Conservation (phyloP, 2,113 vertebrate genomes). For the Hymenochirus boettgeri region DNA sequence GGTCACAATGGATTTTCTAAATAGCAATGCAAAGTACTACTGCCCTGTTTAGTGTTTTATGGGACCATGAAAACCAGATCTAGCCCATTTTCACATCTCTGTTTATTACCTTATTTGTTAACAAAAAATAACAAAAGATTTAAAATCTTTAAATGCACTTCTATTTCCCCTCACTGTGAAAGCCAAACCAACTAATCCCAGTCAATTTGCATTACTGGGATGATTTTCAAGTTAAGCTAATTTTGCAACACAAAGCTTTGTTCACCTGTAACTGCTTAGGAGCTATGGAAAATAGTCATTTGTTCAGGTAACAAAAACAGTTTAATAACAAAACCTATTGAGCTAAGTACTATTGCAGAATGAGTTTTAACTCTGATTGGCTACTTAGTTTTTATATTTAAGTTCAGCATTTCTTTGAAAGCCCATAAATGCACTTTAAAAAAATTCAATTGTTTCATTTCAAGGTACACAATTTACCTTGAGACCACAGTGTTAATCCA, state of each 20-base stretch:
- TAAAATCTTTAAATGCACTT: slow-evolving; percentile 3
- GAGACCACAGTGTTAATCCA: no score
- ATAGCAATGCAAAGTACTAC: background rate
- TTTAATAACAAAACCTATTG: background rate
- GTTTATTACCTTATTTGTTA: slow-evolving; percentile 8
- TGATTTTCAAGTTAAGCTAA: slow-evolving; percentile 3
- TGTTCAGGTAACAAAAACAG: slow-evolving; percentile 12
- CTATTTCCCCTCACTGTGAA: slow-evolving; percentile 6
- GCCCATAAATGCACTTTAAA: no score
- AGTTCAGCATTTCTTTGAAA: no score
- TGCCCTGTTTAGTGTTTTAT: background rate
- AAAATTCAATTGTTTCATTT: no score
- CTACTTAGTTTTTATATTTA: no score
- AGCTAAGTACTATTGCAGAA: background rate
- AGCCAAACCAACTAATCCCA: slow-evolving; percentile 5
- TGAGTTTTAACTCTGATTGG: background rate
- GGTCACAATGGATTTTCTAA: slow-evolving; percentile 6
- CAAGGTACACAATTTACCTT: no score
- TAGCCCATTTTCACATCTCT: background rate
- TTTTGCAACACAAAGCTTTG: slow-evolving; percentile 31
- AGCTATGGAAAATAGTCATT: slow-evolving; percentile 58
- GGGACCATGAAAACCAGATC: background rate
- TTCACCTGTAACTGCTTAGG: slow-evolving; percentile 47
- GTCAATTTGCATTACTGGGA: slow-evolving; percentile 1
- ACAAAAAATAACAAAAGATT: slow-evolving; percentile 6